phyloP scores from a whole-genome alignment of 37 sponge, comb jelly and placozoan genomes.

The Spongia lamella region DNA sequence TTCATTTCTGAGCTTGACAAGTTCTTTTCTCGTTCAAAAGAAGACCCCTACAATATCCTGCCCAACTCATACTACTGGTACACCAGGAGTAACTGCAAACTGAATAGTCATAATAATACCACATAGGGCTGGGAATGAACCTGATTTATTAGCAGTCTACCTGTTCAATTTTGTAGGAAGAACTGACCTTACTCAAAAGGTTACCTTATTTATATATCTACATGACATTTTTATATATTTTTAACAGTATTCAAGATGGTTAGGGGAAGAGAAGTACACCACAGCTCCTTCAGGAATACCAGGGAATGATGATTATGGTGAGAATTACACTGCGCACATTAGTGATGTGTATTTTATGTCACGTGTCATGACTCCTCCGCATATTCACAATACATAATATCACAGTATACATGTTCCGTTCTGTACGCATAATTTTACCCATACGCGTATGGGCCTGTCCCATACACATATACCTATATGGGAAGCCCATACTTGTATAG shows the following conservation, averaged over 20 bases:
- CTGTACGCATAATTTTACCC: no score
- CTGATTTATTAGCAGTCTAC: conserved; percentile 52
- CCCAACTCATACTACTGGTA: conserved; percentile 73
- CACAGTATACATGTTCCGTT: no score
- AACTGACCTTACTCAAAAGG: conserved; percentile 57
- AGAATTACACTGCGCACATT: background rate
- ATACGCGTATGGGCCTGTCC: no score
- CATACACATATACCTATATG: no score
- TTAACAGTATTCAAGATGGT: conserved; percentile 39
- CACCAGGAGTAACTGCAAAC: background rate
- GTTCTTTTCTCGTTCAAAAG: conserved; percentile 38
- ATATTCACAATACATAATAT: no score
- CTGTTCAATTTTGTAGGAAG: conserved; percentile 40
- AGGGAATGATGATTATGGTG: conserved; percentile 70
- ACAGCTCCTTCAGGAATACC: conserved; percentile 38
- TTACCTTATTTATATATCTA: background rate
- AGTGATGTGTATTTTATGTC: background rate
- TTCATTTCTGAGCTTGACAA: conserved; percentile 39
- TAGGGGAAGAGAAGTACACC: conserved; percentile 55
- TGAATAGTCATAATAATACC: background rate
- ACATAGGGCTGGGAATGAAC: conserved; percentile 69
- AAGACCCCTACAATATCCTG: conserved; percentile 41
- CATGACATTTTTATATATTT: background rate
- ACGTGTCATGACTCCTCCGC: no score
- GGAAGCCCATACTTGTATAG: no score